A percentile compares a stretch with the other conserved stretches of the same genome.
phyloP scores from a whole-genome alignment of 2,888 invertebrate species.

The Alsophila aescularia region DNA sequence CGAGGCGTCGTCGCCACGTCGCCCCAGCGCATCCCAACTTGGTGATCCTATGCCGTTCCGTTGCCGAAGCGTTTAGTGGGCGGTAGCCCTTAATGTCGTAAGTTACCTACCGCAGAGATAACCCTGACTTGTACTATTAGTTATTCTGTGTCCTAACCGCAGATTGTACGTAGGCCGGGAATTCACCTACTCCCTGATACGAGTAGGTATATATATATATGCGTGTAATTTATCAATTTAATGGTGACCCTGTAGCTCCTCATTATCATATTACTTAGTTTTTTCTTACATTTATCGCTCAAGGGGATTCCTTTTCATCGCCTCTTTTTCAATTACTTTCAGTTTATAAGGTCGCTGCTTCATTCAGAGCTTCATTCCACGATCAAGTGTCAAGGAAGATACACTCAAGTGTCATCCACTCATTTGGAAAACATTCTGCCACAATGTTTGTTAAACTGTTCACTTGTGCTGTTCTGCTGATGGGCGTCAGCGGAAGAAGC shows the following conservation, averaged over 20 bases:
- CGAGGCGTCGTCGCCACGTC: too few species aligned
- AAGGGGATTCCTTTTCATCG: slow-evolving; percentile 14
- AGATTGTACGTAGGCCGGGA: slow-evolving; percentile 14
- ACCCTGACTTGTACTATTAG: too few species aligned
- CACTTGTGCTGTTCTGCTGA: slow-evolving; percentile 5
- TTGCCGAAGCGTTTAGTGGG: too few species aligned
- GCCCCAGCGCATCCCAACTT: too few species aligned
- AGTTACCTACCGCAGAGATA: too few species aligned
- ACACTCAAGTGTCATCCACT: not conserved
- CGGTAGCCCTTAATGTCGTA: too few species aligned
- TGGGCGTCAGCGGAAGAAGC: slow-evolving; percentile 11
- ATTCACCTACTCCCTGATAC: slow-evolving; percentile 9
- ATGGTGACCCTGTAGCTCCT: slow-evolving; percentile 1
- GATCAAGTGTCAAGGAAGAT: not conserved
- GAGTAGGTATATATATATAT: too few species aligned
- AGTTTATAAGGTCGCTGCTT: not conserved
- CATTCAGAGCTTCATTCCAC: slow-evolving; percentile 3
- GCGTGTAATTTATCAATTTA: slow-evolving; percentile 14
- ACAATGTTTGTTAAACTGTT: slow-evolving; percentile 7
- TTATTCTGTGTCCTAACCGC: too few species aligned
- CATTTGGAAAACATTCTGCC: not conserved
- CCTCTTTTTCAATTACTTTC: not conserved
- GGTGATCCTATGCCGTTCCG: too few species aligned
- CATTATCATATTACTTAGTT: slow-evolving; percentile 1
- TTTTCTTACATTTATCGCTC: not conserved